Evolutionary conservation across 2,888 invertebrate genomes (phyloP).

Genomic region (Xestia c-nigrum): DNA sequence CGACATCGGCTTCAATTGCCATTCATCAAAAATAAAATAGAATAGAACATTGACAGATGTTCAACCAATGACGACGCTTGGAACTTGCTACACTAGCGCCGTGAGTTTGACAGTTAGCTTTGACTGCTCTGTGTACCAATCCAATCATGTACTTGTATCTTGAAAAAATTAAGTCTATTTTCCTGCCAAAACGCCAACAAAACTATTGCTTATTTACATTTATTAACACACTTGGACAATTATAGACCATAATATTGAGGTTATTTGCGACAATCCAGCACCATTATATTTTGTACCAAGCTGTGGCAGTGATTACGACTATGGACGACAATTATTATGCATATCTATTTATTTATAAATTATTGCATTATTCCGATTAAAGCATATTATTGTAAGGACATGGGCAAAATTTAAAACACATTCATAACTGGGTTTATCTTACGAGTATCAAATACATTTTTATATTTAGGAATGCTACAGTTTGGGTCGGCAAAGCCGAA

Average conservation of each 20-base stretch:
- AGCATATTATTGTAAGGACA: slow-evolving; percentile 41
- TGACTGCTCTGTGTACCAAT: not conserved
- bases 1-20: too few relatives aligned
- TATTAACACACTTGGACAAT: slow-evolving; percentile 39
- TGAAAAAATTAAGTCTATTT: slow-evolving; percentile 19
- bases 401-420: slow-evolving; percentile 4
- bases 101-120: not conserved
- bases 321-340: slow-evolving; percentile 69
- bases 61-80: not conserved
- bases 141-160: not conserved
- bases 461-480: not conserved
- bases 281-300: slow-evolving; percentile 81
- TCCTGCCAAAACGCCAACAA: slow-evolving; percentile 27
- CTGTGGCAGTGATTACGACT: slow-evolving; percentile 76
- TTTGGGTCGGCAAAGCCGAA: not conserved
- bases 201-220: slow-evolving; percentile 37
- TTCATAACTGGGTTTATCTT: not conserved
- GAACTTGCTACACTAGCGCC: not conserved
- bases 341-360: slow-evolving; percentile 64
- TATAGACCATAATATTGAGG: slow-evolving; percentile 36
- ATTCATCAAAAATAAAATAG: too few relatives aligned
- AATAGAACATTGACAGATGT: not conserved
- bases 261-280: slow-evolving; percentile 75
- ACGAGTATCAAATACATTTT: slow-evolving; percentile 9
- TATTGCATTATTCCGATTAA: slow-evolving; percentile 66